These are phyloP conservation scores for Megalops atlanticus DNA, from an alignment of 2,113 vertebrate genomes.

Conservation along the genomic window DNA sequence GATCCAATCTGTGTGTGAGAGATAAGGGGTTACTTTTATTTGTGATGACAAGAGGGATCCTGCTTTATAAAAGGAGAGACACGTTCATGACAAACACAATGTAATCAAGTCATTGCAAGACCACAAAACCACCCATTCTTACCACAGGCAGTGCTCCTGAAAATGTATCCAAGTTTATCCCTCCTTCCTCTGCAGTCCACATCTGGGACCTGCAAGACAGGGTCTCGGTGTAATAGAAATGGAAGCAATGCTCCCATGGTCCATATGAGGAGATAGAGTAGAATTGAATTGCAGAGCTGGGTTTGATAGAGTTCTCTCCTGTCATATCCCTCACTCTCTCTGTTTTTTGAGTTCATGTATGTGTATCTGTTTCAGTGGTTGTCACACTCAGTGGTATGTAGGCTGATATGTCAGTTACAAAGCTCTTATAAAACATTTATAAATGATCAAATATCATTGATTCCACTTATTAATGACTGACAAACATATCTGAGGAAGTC, in stretches of 20 bases:
- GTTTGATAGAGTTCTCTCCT: slow-evolving; percentile 10
- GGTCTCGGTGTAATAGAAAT: not conserved
- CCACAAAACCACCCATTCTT: not conserved
- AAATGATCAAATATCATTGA: too few species aligned
- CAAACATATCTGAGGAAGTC: too few species aligned
- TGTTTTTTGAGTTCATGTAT: too few species aligned
- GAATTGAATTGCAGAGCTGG: not conserved
- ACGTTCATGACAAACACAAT: not conserved
- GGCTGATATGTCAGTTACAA: too few species aligned
- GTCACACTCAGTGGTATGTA: too few species aligned
- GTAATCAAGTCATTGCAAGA: not conserved
- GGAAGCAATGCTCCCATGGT: not conserved
- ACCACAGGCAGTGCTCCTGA: not conserved
- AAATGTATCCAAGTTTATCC: not conserved
- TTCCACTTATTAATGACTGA: too few species aligned
- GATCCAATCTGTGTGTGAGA: not conserved
- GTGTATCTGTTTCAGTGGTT: too few species aligned
- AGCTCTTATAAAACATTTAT: too few species aligned
- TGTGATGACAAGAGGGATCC: not conserved
- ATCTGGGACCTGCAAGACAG: not conserved
- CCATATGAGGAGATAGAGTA: not conserved
- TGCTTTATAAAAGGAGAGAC: not conserved
- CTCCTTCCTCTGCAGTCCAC: not conserved
- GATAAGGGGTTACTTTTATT: slow-evolving; percentile 4
- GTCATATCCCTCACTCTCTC: not conserved